These are phyloP conservation scores for Girardia tigrina DNA, from an alignment of 2,888 invertebrate genomes.

Conservation along the genomic window DNA sequence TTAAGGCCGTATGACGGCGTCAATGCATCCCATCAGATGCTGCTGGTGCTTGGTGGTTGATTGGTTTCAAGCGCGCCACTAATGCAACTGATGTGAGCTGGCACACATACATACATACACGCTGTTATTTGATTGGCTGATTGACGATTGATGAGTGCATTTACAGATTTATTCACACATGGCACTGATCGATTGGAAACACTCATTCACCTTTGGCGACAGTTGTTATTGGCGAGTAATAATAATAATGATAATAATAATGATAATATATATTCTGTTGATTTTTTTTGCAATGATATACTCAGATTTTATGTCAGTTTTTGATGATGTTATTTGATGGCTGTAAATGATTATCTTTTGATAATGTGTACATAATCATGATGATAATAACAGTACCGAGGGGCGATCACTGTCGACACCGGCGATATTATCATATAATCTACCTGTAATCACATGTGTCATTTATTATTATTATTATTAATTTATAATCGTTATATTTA, in stretches of 20 bases:
- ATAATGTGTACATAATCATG: neutral
- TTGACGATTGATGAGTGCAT: neutral
- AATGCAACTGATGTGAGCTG: no score
- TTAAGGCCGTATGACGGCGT: no score
- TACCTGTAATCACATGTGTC: neutral
- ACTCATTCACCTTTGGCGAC: no score
- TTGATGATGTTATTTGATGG: neutral
- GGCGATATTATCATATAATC: neutral
- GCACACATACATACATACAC: no score
- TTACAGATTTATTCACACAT: neutral
- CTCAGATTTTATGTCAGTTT: neutral
- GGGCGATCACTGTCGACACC: neutral
- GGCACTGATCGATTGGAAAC: no score
- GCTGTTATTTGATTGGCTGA: neutral
- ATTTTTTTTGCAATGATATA: neutral
- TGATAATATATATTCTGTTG: neutral
- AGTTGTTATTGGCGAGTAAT: no score
- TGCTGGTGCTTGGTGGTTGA: no score
- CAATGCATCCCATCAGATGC: no score
- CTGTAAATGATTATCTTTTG: neutral
- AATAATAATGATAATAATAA: no score
- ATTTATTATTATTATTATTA: neutral
- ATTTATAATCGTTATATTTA: neutral
- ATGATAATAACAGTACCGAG: neutral
- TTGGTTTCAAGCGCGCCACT: no score